These are phyloP conservation scores for Nomada flava DNA, from an alignment of 2,888 invertebrate genomes.

Conservation along the genomic window DNA sequence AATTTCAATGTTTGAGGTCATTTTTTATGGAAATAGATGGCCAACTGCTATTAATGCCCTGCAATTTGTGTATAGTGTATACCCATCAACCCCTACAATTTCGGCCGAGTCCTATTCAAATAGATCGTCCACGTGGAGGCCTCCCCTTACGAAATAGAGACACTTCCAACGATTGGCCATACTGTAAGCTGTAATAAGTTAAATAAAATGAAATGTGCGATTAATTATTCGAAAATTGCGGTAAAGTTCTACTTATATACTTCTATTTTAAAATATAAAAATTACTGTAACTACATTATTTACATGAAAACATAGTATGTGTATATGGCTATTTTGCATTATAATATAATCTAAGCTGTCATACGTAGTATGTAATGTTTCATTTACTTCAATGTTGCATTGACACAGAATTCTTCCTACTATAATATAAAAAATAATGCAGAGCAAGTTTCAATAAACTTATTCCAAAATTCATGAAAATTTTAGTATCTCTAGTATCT, in stretches of 20 bases:
- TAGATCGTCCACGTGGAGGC: neutral
- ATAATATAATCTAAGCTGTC: no score
- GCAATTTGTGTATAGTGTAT: slow-evolving; percentile 15
- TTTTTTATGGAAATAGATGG: slow-evolving; percentile 21
- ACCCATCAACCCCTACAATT: slow-evolving; percentile 8
- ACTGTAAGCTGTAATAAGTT: neutral
- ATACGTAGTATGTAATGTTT: no score
- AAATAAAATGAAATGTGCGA: neutral
- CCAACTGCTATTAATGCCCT: slow-evolving; percentile 19
- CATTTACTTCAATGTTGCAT: no score
- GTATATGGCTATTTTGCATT: no score
- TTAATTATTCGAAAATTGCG: neutral
- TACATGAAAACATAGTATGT: no score
- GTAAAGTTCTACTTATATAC: neutral
- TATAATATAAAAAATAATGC: no score
- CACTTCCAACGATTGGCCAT: slow-evolving; percentile 4
- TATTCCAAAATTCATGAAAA: no score
- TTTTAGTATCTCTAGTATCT: no score
- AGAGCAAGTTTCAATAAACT: no score
- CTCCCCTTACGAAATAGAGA: slow-evolving; percentile 20
- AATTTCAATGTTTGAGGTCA: slow-evolving; percentile 7
- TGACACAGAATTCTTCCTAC: no score
- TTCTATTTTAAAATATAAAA: no score
- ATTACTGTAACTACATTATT: no score
- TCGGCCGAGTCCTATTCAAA: slow-evolving; percentile 24